These are phyloP conservation scores for Catamblyrhynchus diadema DNA, from an alignment of 2,797 vertebrate genomes.

Conservation along the genomic window DNA sequence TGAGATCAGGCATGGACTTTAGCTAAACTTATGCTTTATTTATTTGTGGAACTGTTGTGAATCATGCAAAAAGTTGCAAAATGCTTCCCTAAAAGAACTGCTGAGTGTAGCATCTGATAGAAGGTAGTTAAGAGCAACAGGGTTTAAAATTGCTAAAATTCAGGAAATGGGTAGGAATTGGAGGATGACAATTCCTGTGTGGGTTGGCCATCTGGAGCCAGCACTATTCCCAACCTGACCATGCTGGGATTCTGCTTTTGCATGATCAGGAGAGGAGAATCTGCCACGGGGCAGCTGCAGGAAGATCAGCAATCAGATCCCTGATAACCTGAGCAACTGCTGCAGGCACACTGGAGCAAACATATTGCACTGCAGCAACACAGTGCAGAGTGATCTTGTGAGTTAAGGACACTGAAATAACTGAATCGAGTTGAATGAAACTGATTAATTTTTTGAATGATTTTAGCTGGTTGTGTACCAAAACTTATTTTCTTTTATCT, in stretches of 20 bases:
- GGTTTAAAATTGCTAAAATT: background rate
- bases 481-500: background rate
- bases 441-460: background rate
- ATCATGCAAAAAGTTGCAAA: background rate
- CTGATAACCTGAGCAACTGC: background rate
- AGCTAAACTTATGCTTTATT: background rate
- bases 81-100: background rate
- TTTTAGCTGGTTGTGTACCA: background rate
- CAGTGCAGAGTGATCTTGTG: background rate
- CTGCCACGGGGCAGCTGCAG: background rate
- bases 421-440: background rate
- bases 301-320: background rate
- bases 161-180: background rate
- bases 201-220: background rate
- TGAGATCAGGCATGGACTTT: background rate
- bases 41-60: background rate
- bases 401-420: background rate
- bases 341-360: background rate
- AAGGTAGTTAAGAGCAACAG: background rate
- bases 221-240: background rate
- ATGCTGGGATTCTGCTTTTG: accelerated
- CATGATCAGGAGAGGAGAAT: background rate
- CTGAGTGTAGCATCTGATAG: background rate
- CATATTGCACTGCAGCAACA: background rate
- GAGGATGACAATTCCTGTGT: background rate